Conservation (phyloP, 2,797 vertebrate species). For the Gorsachius magnificus region DNA sequence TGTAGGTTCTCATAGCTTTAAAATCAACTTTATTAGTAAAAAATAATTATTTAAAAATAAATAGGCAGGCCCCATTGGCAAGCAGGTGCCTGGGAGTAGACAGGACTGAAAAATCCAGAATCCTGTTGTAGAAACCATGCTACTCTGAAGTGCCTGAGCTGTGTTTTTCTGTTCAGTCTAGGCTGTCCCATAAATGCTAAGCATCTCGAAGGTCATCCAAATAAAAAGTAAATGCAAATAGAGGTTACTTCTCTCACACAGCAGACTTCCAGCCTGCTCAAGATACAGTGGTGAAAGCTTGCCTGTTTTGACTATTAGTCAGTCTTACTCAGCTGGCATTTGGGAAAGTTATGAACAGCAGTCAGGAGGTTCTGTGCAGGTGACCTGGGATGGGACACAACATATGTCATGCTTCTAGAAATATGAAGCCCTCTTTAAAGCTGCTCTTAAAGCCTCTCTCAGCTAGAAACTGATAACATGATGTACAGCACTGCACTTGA, state of each 20-base stretch:
- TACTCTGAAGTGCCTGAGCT: not conserved
- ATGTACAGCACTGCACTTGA: not conserved
- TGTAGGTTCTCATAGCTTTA: not conserved
- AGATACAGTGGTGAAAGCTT: not conserved
- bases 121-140: not conserved
- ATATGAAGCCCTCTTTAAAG: not conserved
- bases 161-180: not conserved
- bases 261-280: not conserved
- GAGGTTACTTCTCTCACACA: not conserved
- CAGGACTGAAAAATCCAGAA: not conserved
- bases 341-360: not conserved
- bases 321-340: not conserved
- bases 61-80: not conserved
- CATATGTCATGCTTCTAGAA: not conserved
- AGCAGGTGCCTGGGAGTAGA: not conserved
- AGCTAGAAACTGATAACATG: not conserved
- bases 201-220: not conserved
- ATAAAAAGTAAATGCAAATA: conserved; percentile 27
- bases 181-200: not conserved
- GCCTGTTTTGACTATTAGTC: not conserved
- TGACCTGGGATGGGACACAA: not conserved
- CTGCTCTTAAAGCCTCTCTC: not conserved
- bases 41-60: conserved; percentile 1
- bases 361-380: not conserved
- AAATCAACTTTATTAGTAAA: not conserved